phyloP scores from a whole-genome alignment of 1,140 invertebrate species.

The Neomicropteryx cornuta region DNA sequence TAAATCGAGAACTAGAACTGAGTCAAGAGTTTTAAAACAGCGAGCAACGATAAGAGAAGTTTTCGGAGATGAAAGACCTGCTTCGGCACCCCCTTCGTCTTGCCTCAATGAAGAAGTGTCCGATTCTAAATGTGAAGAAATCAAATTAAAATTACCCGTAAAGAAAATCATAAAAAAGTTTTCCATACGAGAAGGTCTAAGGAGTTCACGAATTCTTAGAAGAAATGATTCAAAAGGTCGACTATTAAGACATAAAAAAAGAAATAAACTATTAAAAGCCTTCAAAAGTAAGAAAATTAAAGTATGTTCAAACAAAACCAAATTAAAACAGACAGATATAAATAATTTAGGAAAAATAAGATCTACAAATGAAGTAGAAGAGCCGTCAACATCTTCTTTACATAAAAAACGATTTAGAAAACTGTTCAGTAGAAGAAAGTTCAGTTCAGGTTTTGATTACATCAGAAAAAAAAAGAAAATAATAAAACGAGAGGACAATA shows the following conservation, averaged over 20 bases:
- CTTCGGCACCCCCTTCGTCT: conserved; percentile 39
- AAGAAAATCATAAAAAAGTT: conserved; percentile 11
- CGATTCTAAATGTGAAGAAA: conserved; percentile 14
- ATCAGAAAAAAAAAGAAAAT: conserved; percentile 74
- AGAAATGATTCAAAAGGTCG: conserved; percentile 47
- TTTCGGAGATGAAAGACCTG: conserved; percentile 49
- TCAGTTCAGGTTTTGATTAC: conserved; percentile 68
- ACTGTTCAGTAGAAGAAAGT: conserved; percentile 36
- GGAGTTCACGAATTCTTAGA: conserved; percentile 44
- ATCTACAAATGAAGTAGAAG: conserved; percentile 18
- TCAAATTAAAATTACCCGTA: conserved; percentile 14
- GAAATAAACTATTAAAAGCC: conserved; percentile 43
- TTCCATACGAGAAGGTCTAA: conserved; percentile 42
- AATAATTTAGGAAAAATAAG: conserved; percentile 25
- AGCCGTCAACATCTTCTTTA: conserved; percentile 20
- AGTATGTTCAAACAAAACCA: conserved; percentile 25
- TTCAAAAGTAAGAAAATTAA: conserved; percentile 33
- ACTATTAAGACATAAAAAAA: conserved; percentile 39
- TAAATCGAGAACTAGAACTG: conserved; percentile 62
- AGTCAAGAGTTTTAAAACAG: conserved; percentile 63
- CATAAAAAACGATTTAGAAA: conserved; percentile 33
- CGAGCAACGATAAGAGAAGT: conserved; percentile 68
- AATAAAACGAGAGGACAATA: conserved; percentile 28
- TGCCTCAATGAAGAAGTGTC: conserved; percentile 30
- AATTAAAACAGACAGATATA: conserved; percentile 30